A percentile compares a stretch with the other conserved stretches of the same genome.
These are phyloP conservation scores for Periophthalmus magnuspinnatus DNA, from an alignment of 2,797 vertebrate species.

Conservation along the genomic window DNA sequence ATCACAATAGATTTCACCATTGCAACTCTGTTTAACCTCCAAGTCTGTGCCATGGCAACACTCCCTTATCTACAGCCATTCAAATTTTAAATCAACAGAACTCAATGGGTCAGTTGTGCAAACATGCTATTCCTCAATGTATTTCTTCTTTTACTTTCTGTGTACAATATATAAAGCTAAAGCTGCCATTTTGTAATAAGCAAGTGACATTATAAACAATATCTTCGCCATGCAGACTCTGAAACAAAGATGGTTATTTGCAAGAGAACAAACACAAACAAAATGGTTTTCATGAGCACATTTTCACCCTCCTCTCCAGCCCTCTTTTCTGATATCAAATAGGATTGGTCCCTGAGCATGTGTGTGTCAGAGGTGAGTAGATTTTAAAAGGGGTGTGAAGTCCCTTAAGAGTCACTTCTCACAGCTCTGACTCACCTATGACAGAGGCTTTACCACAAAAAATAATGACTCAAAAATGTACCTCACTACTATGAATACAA, in stretches of 20 bases:
- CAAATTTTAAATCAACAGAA: conserved; percentile 25
- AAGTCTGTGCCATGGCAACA: not conserved
- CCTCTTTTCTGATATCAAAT: not conserved
- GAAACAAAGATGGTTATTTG: not conserved
- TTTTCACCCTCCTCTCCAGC: not conserved
- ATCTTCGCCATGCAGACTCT: not conserved
- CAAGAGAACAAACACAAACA: not conserved
- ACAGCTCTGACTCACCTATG: conserved; percentile 51
- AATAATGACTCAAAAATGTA: conserved; percentile 12
- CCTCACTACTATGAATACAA: not conserved
- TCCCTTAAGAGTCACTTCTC: conserved; percentile 28
- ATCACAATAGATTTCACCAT: not conserved
- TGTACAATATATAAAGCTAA: conserved; percentile 21
- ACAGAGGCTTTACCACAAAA: conserved; percentile 10
- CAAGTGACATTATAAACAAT: not conserved
- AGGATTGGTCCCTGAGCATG: not conserved
- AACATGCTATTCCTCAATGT: conserved; percentile 12
- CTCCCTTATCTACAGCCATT: conserved; percentile 28
- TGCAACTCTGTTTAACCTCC: conserved; percentile 12
- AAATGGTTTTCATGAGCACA: too few relatives aligned
- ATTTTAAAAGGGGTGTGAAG: conserved; percentile 24
- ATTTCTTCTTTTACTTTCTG: not conserved
- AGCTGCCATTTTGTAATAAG: not conserved
- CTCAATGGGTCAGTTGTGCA: conserved; percentile 16
- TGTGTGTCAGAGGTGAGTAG: not conserved